These are phyloP conservation scores for Tetrao urogallus DNA, from an alignment of 2,113 vertebrate species.

Conservation along the genomic window DNA sequence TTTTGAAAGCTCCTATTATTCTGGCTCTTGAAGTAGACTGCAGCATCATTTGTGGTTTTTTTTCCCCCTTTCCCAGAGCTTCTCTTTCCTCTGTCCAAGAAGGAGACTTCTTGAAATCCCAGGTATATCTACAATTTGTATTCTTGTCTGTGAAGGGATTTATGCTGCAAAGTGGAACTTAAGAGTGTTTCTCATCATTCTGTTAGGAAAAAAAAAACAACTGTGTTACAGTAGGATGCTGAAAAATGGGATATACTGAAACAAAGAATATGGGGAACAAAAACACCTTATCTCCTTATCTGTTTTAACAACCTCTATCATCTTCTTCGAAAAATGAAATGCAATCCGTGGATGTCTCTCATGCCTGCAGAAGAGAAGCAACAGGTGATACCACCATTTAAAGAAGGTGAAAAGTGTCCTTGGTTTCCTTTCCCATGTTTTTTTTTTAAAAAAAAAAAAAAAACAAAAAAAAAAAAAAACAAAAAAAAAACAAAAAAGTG, in stretches of 20 bases:
- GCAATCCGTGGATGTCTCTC: background rate
- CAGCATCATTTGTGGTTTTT: background rate
- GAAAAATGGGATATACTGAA: background rate
- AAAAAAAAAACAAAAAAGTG: background rate
- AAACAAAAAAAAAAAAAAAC: background rate
- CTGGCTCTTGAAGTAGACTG: background rate
- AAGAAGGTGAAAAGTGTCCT: background rate
- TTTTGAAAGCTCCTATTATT: constrained; percentile 28
- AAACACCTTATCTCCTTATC: background rate
- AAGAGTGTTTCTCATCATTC: background rate
- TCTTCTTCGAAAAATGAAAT: background rate
- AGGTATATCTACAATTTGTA: background rate
- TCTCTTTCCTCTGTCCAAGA: constrained; percentile 6
- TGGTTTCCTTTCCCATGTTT: background rate
- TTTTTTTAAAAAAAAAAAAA: background rate
- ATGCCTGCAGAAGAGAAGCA: background rate
- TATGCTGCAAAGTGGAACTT: background rate
- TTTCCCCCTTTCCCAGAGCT: background rate
- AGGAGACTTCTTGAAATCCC: constrained; percentile 37
- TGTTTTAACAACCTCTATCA: background rate
- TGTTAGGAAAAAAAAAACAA: background rate
- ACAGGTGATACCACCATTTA: background rate
- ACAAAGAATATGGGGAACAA: background rate
- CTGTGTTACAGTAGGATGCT: background rate
- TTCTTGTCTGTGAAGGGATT: constrained; percentile 15